Evolutionary conservation across 2,888 invertebrate species (phyloP), one percentile per base, ranked within the genome.

Genomic region (Melolontha melolontha): DNA sequence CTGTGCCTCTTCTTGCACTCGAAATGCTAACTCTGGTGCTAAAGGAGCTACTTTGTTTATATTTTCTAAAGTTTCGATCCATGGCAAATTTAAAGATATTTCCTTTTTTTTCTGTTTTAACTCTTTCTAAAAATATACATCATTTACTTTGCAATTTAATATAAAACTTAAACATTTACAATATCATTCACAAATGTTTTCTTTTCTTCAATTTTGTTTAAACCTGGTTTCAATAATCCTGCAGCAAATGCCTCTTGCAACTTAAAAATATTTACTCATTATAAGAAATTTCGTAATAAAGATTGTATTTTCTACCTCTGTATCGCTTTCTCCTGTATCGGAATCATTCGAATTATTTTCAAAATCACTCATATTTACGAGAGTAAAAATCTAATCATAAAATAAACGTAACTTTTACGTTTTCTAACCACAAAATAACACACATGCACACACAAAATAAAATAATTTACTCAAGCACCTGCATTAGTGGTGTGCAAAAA

Each of bases 211-310:
- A 90, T 87, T 73, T 89, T 86, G 82, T 96, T 95, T 0, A 97
- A 83, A 1, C 96, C 96, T 0, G 96, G 93, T 80, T 96, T 94
- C 0, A 98, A 79, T 64, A 92, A 85, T 0, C 97, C 97, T 76
- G 91, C 89, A 0, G 91, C 91, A 81, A 96, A 95, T 0, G 97
- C 96, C 79, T 93, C 92, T 89, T 95, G 96, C 66, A 98, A 83
- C 96, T 97, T 79, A 64, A 84, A 84, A 74, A 72, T 70, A 72
- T 55, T 62, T 64, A 14, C 52, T 64, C 17, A 54, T 47, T 22
- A 41, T 54, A 70, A 71, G 52, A 66, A 50, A 62, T 8, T 6
- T 39, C 12, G 40, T 11, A 1, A 50, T n/a, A 12, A 34, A 41
- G 1, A 16, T 40, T 12, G n/a, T n/a, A 8, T 49, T 10, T 10